Evolutionary conservation across 2,888 invertebrate genomes (phyloP), one percentile per base, ranked within the genome.

Genomic region (Ommatoiulus sabulosus): DNA sequence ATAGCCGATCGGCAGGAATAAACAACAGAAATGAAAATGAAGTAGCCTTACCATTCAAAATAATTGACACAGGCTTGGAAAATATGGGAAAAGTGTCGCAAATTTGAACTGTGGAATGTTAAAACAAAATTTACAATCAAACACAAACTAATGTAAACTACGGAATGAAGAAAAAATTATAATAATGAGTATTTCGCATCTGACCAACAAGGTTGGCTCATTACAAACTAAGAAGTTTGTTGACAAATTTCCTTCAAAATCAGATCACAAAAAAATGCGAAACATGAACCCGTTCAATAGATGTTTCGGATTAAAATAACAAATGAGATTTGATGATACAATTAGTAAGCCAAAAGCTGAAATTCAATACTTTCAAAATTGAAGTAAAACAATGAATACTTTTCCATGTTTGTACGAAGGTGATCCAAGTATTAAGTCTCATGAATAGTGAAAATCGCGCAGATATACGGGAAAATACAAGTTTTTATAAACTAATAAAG

Each of bases 251-350:
- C 80, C 10, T 35, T 12, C 35, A 20, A 35, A 72, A n/a, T 72
- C 8, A 24, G 24, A 72, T 24, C 4, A 63, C 72, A 8, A 20
- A 7, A 57, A 72, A 72, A 8, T 6, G 8, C n/a, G 72, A 72
- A 80, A 80, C 80, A 35, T 80, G 80, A 80, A 80, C 80, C 80
- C 80, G 80, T 80, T 80, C 80, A 80, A 35, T 80, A 80, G 35
- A 80, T 24, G 12, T 80, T 80, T 8, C 80, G 35, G 80, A 80
- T 80, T 10, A 80, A 80, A 80, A 80, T 24, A 80, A 24, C 63
- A 63, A 80, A 80, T 80, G 80, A 35, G 80, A 80, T 80, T 80
- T 20, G 80, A 35, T 80, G 80, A 80, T 80, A 35, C 8, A 80
- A 80, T 20, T 35, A 35, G 35, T 80, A 35, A 35, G 80, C 35